Evolutionary conservation across 2,797 vertebrate species (phyloP).

Genomic region (Morus bassanus): DNA sequence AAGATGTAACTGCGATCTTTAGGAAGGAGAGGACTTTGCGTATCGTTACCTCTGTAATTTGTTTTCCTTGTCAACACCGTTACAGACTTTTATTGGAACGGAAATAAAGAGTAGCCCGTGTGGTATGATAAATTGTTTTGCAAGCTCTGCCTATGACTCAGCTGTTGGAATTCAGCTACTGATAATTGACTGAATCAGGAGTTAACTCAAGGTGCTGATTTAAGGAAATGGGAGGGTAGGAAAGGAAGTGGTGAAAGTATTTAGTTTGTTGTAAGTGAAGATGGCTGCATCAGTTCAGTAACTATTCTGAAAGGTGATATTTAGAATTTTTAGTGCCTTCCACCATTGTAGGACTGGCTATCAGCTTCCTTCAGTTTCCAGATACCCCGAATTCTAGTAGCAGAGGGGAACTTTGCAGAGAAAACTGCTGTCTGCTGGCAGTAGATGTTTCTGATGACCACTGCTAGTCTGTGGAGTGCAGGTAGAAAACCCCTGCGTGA

Average conservation of each 20-base stretch:
- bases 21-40: neutral
- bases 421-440: neutral
- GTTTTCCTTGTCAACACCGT: neutral
- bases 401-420: neutral
- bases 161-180: neutral
- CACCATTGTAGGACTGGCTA: neutral
- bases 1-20: neutral
- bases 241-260: neutral
- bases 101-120: neutral
- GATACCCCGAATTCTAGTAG: neutral
- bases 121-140: neutral
- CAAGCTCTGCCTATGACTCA: neutral
- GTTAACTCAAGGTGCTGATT: neutral
- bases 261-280: neutral
- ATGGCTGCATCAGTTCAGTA: neutral
- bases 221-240: neutral
- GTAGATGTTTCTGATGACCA: fast-evolving
- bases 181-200: neutral
- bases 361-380: neutral
- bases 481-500: neutral
- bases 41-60: neutral
- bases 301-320: neutral
- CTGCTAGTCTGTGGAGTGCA: neutral
- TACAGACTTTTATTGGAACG: neutral
- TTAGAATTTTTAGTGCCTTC: neutral